Conservation (phyloP, 30 jellyfish, hydroid and myxozoan genomes). For the Hydractinia symbiolongicarpus region DNA sequence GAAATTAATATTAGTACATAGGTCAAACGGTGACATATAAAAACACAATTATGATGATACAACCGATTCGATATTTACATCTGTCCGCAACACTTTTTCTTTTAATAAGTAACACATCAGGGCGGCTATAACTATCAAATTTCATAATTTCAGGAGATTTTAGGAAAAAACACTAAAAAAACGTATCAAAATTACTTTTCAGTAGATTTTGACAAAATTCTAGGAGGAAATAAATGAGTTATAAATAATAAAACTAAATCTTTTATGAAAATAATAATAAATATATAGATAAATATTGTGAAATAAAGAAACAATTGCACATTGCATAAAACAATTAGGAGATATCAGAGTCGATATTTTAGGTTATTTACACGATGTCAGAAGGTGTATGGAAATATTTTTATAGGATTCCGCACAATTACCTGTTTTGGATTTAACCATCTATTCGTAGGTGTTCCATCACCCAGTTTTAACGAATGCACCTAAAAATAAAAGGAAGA, state of each 20-base stretch:
- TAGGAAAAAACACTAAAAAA: no score
- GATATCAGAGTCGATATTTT: no score
- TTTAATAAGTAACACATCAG: background rate
- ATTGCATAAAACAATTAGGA: no score
- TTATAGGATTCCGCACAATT: background rate
- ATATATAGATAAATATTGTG: background rate
- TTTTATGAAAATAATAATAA: background rate
- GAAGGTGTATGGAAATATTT: no score
- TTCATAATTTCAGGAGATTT: no score
- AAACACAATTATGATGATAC: no score
- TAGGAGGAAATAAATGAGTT: background rate
- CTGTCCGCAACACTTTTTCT: background rate
- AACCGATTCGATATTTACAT: no score
- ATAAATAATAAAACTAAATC: background rate
- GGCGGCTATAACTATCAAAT: no score
- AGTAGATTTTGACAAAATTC: background rate
- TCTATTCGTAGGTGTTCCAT: background rate
- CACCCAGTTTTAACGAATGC: slow-evolving; percentile 43
- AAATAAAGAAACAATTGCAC: background rate
- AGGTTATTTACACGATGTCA: no score
- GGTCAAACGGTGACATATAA: no score
- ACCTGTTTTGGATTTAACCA: slow-evolving; percentile 87
- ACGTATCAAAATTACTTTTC: no score
- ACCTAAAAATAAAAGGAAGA: slow-evolving; percentile 34
- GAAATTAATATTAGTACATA: background rate